Evolutionary conservation across 2,888 invertebrate species (phyloP).

Genomic region (Dorcus hopei): DNA sequence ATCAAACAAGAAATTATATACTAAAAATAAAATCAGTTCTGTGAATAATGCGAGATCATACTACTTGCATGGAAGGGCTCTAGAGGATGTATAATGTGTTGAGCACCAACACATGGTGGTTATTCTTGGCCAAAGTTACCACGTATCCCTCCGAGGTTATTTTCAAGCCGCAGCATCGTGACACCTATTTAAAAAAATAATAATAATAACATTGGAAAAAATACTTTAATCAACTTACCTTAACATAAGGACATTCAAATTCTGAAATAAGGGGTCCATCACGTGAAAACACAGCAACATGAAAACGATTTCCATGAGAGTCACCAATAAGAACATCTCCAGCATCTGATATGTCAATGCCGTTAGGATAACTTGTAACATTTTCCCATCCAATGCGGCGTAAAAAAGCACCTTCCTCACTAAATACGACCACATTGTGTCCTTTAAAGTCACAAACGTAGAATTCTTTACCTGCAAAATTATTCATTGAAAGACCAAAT

Average conservation of each 20-base stretch:
- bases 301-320: conserved; percentile 96
- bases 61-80: conserved; percentile 53
- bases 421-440: conserved; percentile 95
- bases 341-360: conserved; percentile 95
- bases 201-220: neutral
- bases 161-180: conserved; percentile 95
- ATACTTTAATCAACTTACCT: conserved; percentile 57
- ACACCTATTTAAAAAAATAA: conserved; percentile 64
- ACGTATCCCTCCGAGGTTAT: conserved; percentile 96
- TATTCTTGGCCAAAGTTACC: conserved; percentile 95
- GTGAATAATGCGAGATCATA: conserved; percentile 49
- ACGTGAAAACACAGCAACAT: conserved; percentile 91
- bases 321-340: conserved; percentile 96
- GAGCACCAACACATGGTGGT: conserved; percentile 96
- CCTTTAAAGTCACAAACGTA: conserved; percentile 98
- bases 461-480: conserved; percentile 75
- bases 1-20: conserved; percentile 22
- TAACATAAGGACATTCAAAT: conserved; percentile 96
- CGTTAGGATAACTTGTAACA: conserved; percentile 95
- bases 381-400: conserved; percentile 94
- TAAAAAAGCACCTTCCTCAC: conserved; percentile 86
- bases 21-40: conserved; percentile 48
- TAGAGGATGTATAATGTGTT: conserved; percentile 90
- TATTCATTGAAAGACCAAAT: conserved; percentile 1
- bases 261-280: conserved; percentile 85